Percentiles rank a stretch among this genome's conserved stretches.
Conservation (phyloP, 2,888 invertebrate genomes). For the Pediacus dermestoides region DNA sequence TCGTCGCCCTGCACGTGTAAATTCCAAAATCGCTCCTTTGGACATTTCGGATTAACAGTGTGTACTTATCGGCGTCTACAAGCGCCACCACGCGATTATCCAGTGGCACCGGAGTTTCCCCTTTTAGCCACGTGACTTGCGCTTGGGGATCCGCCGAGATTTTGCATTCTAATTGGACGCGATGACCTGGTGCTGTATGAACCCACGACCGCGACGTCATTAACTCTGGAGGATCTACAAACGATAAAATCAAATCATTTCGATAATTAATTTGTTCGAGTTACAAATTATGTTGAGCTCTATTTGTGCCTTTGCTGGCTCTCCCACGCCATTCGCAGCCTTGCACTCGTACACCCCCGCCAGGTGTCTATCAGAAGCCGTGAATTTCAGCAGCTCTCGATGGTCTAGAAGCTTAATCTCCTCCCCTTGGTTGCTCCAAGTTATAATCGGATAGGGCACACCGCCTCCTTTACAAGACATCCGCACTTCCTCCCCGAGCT, state of each 20-base stretch:
- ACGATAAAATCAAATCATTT: too few species aligned
- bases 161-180: conserved; percentile 66
- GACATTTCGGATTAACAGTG: conserved; percentile 66
- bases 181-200: conserved; percentile 69
- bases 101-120: conserved; percentile 56
- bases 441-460: conserved; percentile 67
- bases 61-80: conserved; percentile 55
- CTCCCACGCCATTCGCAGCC: conserved; percentile 72
- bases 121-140: conserved; percentile 64
- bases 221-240: conserved; percentile 71
- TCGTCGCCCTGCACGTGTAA: conserved; percentile 75
- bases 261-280: too few species aligned
- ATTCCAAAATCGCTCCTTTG: conserved; percentile 68
- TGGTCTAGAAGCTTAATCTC: conserved; percentile 60
- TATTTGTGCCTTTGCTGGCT: conserved; percentile 64
- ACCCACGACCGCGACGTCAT: conserved; percentile 63
- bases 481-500: conserved; percentile 69
- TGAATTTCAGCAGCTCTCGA: conserved; percentile 60
- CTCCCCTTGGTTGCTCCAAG: conserved; percentile 65
- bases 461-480: conserved; percentile 71
- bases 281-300: conserved; percentile 70
- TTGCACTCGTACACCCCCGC: conserved; percentile 72
- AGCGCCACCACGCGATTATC: conserved; percentile 49
- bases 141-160: conserved; percentile 69
- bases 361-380: conserved; percentile 62